Evolutionary conservation across 2,113 vertebrate species (phyloP).

Genomic region (Neolamprologus hecqui): DNA sequence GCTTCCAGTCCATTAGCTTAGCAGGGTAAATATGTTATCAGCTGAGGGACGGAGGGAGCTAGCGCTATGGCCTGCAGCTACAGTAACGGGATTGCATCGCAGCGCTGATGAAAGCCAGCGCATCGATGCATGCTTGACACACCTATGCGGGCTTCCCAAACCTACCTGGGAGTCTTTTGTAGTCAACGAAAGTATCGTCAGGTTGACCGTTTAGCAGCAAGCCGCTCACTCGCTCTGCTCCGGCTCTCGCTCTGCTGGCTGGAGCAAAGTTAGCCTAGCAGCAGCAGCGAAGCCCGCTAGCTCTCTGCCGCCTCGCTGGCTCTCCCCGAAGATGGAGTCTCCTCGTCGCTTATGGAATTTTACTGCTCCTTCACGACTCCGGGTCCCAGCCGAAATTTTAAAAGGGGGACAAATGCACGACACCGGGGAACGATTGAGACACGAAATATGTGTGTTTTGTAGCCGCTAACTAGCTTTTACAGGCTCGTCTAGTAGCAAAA

Average conservation of each 20-base stretch:
- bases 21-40: slow-evolving; percentile 1
- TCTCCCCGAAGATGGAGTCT: slow-evolving; percentile 43
- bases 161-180: slow-evolving; percentile 64
- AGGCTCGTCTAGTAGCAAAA: slow-evolving; percentile 47
- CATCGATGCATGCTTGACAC: neutral
- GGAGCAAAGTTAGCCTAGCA: slow-evolving; percentile 47
- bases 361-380: neutral
- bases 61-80: slow-evolving; percentile 9
- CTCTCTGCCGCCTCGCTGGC: slow-evolving; percentile 12
- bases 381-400: neutral
- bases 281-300: slow-evolving; percentile 28
- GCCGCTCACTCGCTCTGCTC: neutral
- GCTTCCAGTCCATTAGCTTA: neutral
- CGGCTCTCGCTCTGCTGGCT: neutral
- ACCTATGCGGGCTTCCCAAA: fast-evolving
- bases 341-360: slow-evolving; percentile 24
- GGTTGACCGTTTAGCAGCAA: slow-evolving; percentile 2
- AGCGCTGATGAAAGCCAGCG: neutral
- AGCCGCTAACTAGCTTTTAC: slow-evolving; percentile 18
- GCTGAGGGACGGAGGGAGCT: neutral
- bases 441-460: neutral
- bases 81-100: neutral
- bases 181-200: slow-evolving; percentile 53
- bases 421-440: neutral
- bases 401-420: neutral